phyloP scores from a whole-genome alignment of 2,888 invertebrate genomes.

The Timema cristinae region DNA sequence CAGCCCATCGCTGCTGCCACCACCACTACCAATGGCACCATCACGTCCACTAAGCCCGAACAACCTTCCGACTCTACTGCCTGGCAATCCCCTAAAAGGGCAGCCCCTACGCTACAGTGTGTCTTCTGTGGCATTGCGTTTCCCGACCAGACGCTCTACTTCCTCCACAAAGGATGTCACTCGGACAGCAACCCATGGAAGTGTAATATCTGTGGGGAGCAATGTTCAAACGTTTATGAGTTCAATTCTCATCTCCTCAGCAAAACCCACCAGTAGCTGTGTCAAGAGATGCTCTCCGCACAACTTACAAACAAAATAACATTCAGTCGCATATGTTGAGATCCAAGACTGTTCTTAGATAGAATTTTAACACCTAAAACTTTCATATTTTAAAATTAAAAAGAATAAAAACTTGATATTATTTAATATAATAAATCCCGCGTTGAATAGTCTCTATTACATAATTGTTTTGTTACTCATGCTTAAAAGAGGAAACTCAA shows the following conservation, averaged over 20 bases:
- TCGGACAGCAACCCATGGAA: conserved; percentile 96
- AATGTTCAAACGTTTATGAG: conserved; percentile 92
- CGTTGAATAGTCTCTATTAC: no score
- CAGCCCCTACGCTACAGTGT: conserved; percentile 59
- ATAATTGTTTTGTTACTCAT: no score
- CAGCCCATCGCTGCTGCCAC: conserved; percentile 42
- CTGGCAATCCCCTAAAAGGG: conserved; percentile 48
- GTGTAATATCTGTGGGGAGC: conserved; percentile 96
- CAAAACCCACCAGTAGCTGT: conserved; percentile 79
- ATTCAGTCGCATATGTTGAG: no score
- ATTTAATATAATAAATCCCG: no score
- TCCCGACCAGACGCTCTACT: conserved; percentile 93
- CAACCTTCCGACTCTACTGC: conserved; percentile 29
- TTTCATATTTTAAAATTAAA: no score
- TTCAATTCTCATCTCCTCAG: conserved; percentile 94
- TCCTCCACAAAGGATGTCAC: conserved; percentile 96
- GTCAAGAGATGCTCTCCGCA: background rate
- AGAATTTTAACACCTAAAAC: no score
- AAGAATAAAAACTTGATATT: no score
- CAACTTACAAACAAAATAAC: no score
- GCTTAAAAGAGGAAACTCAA: no score
- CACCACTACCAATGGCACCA: conserved; percentile 56
- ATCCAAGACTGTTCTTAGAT: no score
- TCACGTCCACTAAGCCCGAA: conserved; percentile 66
- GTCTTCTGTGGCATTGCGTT: conserved; percentile 91